Evolutionary conservation across 2,113 vertebrate genomes (phyloP).

Genomic region (Corydoras sp.): DNA sequence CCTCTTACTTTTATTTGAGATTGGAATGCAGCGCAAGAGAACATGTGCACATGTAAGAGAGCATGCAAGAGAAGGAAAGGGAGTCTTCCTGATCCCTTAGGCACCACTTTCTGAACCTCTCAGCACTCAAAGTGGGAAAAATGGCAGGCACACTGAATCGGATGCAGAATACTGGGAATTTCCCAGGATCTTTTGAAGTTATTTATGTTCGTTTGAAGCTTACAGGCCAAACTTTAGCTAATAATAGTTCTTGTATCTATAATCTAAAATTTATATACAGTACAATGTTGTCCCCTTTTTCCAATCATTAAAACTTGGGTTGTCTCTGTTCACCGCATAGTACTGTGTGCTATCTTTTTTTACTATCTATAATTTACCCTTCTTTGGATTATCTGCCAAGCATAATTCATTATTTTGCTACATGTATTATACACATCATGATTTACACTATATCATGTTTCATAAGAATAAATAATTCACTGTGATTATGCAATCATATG

Average conservation of each 20-base stretch:
- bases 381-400: too few relatives aligned
- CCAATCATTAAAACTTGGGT: neutral
- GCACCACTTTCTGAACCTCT: conserved; percentile 30
- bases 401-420: too few relatives aligned
- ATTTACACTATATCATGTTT: too few relatives aligned
- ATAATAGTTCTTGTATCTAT: conserved; percentile 5
- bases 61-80: neutral
- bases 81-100: conserved; percentile 13
- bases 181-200: conserved; percentile 31
- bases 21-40: conserved; percentile 14
- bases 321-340: too few relatives aligned
- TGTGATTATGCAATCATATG: too few relatives aligned
- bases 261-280: conserved; percentile 5
- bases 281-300: neutral
- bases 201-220: conserved; percentile 8
- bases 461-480: too few relatives aligned
- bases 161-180: conserved; percentile 35
- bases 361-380: too few relatives aligned
- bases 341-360: too few relatives aligned
- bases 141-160: conserved; percentile 33
- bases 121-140: conserved; percentile 31
- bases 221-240: conserved; percentile 8
- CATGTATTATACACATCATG: too few relatives aligned
- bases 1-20: conserved; percentile 21
- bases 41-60: neutral